Evolutionary conservation across 2,113 vertebrate genomes (phyloP).

Genomic region (Proteles cristata): DNA sequence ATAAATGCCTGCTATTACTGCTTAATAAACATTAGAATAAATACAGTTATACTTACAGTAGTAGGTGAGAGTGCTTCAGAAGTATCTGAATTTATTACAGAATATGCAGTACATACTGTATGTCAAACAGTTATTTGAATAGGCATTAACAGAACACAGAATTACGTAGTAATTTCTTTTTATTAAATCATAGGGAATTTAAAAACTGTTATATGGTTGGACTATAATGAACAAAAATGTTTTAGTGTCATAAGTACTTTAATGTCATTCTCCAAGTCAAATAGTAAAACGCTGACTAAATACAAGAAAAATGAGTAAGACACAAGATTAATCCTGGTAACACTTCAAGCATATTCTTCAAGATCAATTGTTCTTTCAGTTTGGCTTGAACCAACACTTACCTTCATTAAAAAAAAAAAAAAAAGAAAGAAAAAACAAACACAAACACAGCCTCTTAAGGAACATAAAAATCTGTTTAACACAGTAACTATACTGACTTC

Average conservation of each 20-base stretch:
- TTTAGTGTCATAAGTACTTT: not conserved
- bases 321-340: not conserved
- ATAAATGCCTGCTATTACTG: not conserved
- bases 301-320: conserved; percentile 29
- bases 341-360: not conserved
- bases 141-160: not conserved
- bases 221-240: not conserved
- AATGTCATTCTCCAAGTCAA: not conserved
- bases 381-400: conserved; percentile 9
- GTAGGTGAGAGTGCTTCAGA: not conserved
- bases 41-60: not conserved
- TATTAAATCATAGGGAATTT: not conserved
- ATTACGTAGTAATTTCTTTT: conserved; percentile 10
- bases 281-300: not conserved
- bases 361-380: not conserved
- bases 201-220: conserved; percentile 23
- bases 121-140: not conserved
- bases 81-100: not conserved
- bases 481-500: not conserved
- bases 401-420: not conserved
- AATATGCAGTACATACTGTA: not conserved
- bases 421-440: not conserved
- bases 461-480: not conserved
- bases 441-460: not conserved
- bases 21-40: conserved; percentile 23